Percentiles rank a stretch among this genome's conserved stretches.
Conservation (phyloP, 2,888 invertebrate genomes). For the Diachrysia chrysitis region DNA sequence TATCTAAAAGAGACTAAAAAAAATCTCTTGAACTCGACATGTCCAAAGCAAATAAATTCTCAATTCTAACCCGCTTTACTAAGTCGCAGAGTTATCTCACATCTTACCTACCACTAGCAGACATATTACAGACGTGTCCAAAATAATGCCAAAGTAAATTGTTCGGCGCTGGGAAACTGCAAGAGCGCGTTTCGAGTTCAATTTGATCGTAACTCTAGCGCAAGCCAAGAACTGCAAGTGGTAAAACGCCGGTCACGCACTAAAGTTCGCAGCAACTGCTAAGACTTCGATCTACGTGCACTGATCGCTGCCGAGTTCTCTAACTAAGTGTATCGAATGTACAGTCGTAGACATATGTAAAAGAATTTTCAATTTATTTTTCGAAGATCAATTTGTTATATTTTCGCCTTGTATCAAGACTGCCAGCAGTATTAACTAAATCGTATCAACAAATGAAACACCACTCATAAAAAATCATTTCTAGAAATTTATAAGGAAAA, state of each 20-base stretch:
- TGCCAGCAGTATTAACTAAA: too few relatives aligned
- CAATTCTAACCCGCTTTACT: neutral
- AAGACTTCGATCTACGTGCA: conserved; percentile 54
- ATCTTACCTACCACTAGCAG: conserved; percentile 13
- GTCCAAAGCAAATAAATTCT: neutral
- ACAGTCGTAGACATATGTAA: conserved; percentile 28
- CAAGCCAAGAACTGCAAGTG: conserved; percentile 45
- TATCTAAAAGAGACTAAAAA: neutral
- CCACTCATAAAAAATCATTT: too few relatives aligned
- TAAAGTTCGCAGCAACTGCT: conserved; percentile 56
- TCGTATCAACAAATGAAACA: too few relatives aligned
- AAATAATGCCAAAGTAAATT: conserved; percentile 48
- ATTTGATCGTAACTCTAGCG: conserved; percentile 53
- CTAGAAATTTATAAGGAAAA: too few relatives aligned
- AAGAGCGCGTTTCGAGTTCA: conserved; percentile 50
- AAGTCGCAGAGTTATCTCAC: neutral
- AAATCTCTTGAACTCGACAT: neutral
- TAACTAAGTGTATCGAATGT: conserved; percentile 21
- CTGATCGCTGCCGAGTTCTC: conserved; percentile 46
- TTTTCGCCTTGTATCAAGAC: too few relatives aligned
- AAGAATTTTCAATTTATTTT: conserved; percentile 19
- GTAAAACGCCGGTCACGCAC: conserved; percentile 61
- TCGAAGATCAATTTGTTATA: neutral
- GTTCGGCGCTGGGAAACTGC: conserved; percentile 45
- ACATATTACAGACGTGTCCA: conserved; percentile 45